Conservation (phyloP, 2,888 invertebrate species). For the Lasioglossum vierecki region DNA sequence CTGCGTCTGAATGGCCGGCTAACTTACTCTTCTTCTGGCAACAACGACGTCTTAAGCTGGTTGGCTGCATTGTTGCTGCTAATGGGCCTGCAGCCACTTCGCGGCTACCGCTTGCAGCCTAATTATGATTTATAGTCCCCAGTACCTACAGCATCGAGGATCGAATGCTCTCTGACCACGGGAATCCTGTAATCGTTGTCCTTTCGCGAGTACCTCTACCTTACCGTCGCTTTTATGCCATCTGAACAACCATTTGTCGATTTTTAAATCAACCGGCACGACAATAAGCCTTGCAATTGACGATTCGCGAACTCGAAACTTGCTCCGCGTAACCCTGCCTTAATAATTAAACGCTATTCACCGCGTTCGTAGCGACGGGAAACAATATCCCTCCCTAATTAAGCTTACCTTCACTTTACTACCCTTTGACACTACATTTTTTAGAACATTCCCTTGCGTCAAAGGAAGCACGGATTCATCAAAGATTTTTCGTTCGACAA, state of each 20-base stretch:
- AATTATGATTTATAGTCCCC: slow-evolving; percentile 81
- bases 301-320: not conserved
- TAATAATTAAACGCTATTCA: slow-evolving; percentile 9
- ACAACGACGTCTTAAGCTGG: slow-evolving; percentile 76
- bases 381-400: slow-evolving; percentile 1
- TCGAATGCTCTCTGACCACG: slow-evolving; percentile 71
- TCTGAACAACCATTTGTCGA: slow-evolving; percentile 26
- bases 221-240: slow-evolving; percentile 32
- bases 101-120: slow-evolving; percentile 79
- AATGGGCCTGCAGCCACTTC: slow-evolving; percentile 79
- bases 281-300: not conserved
- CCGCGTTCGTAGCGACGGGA: too few relatives aligned
- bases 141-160: slow-evolving; percentile 74
- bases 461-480: not conserved
- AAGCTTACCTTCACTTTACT: not conserved
- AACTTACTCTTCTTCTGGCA: slow-evolving; percentile 74
- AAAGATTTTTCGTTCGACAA: not conserved
- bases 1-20: slow-evolving; percentile 70
- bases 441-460: not conserved
- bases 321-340: not conserved
- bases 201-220: slow-evolving; percentile 44
- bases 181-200: slow-evolving; percentile 65
- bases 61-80: slow-evolving; percentile 79
- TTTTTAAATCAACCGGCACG: slow-evolving; percentile 1
- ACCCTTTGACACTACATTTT: not conserved